Evolutionary conservation across 2,888 invertebrate species (phyloP).

Genomic region (Ichneumoninae sp.): DNA sequence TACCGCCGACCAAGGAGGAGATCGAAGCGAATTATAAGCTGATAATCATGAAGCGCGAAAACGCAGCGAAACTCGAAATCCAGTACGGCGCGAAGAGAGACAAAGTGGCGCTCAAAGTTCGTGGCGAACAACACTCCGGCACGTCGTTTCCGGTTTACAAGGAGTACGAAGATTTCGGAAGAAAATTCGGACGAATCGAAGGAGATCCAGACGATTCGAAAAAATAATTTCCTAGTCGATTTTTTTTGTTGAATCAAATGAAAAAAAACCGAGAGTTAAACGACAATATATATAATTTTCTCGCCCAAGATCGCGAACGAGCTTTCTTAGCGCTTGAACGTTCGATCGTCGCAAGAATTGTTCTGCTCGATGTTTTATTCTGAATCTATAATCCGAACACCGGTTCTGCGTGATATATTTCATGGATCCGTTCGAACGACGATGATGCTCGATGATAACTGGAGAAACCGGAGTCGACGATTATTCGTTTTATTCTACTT

Average conservation of each 20-base stretch:
- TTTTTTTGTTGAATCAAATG: background rate
- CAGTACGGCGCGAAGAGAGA: conserved; percentile 85
- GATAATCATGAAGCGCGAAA: conserved; percentile 90
- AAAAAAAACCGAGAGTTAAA: background rate
- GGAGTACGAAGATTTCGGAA: conserved; percentile 86
- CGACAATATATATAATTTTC: background rate
- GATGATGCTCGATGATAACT: background rate
- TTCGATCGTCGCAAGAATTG: background rate
- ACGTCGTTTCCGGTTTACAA: conserved; percentile 85
- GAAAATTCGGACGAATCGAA: conserved; percentile 44
- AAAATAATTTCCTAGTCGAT: conserved; percentile 11
- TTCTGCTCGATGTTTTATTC: background rate
- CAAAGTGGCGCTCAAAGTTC: conserved; percentile 65
- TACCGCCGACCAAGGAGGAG: conserved; percentile 91
- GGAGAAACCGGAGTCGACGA: background rate
- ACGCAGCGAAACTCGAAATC: conserved; percentile 89
- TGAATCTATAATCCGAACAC: conserved; percentile 4
- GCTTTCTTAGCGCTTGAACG: background rate
- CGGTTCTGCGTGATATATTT: conserved; percentile 1
- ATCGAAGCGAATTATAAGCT: conserved; percentile 88
- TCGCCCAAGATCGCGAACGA: background rate
- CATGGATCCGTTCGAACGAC: background rate
- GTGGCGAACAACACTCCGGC: conserved; percentile 34
- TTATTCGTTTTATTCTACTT: background rate
- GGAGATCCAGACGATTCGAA: conserved; percentile 14